These are phyloP conservation scores for Gerris buenoi DNA, from an alignment of 1,140 invertebrate species.

Conservation along the genomic window DNA sequence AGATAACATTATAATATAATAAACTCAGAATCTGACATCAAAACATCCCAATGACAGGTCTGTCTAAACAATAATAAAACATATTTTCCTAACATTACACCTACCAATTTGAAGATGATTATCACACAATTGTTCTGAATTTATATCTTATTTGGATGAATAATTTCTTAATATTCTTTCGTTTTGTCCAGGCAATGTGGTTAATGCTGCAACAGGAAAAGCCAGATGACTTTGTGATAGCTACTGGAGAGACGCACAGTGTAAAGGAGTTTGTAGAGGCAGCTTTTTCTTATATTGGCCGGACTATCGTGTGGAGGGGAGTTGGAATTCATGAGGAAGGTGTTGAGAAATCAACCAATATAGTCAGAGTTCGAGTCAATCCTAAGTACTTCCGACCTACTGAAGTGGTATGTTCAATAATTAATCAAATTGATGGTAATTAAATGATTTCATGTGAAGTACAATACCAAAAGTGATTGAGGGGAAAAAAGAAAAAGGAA, in stretches of 20 bases:
- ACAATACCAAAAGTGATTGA: not conserved
- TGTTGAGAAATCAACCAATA: slow-evolving; percentile 60
- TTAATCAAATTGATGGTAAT: not conserved
- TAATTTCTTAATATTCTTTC: not conserved
- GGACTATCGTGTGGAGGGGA: slow-evolving; percentile 70
- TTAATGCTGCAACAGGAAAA: slow-evolving; percentile 89
- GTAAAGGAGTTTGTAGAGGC: slow-evolving; percentile 92
- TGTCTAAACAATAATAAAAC: too few species aligned
- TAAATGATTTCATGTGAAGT: too few species aligned
- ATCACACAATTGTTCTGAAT: too few species aligned
- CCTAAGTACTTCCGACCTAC: slow-evolving; percentile 92
- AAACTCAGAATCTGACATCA: too few species aligned
- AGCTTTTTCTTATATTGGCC: slow-evolving; percentile 66
- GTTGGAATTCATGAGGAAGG: slow-evolving; percentile 73
- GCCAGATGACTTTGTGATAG: slow-evolving; percentile 94
- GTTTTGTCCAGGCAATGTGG: slow-evolving; percentile 85
- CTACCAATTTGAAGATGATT: too few species aligned
- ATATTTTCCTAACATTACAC: too few species aligned
- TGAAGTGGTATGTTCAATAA: slow-evolving; percentile 69
- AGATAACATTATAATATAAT: too few species aligned
- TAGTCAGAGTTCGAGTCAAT: slow-evolving; percentile 79
- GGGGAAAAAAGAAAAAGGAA: not conserved
- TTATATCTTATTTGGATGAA: too few species aligned
- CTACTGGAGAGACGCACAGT: slow-evolving; percentile 87
- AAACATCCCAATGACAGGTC: too few species aligned